Evolutionary conservation across 2,113 vertebrate species (phyloP).

Genomic region (Myotis brandtii): DNA sequence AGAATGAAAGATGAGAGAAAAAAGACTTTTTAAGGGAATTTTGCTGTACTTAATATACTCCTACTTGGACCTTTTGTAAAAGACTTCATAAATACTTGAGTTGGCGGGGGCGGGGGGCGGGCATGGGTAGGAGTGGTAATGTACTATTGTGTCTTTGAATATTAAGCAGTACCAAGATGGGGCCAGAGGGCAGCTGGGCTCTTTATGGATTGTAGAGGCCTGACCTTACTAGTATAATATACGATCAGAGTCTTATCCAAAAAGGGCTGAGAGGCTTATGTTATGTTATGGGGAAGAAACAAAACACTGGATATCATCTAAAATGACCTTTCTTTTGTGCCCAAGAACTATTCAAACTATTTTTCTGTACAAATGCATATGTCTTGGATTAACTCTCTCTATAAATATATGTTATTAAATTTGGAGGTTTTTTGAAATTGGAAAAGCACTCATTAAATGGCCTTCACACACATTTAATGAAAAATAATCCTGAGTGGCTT

Average conservation of each 20-base stretch:
- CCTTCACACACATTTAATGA: background rate
- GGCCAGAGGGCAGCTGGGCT: background rate
- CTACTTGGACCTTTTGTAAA: background rate
- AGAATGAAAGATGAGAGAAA: background rate
- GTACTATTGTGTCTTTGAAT: background rate
- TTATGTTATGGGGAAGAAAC: background rate
- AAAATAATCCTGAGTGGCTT: constrained; percentile 11
- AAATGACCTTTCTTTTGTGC: background rate
- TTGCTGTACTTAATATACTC: background rate
- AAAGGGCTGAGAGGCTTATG: background rate
- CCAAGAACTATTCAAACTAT: background rate
- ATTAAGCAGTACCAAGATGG: background rate
- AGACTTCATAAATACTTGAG: background rate
- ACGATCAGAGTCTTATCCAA: background rate
- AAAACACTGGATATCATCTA: background rate
- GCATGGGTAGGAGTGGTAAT: background rate
- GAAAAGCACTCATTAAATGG: background rate
- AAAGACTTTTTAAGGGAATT: background rate
- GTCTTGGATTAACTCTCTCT: constrained; percentile 33
- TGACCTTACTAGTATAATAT: background rate
- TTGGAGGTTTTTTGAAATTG: background rate
- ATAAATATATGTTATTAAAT: constrained; percentile 4
- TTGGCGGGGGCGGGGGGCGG: accelerated
- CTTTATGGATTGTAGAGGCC: background rate
- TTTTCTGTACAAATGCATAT: constrained; percentile 14